A percentile compares a stretch with the other conserved stretches of the same genome.
Conservation (phyloP, 2,797 vertebrate species). For the Choloepus didactylus region DNA sequence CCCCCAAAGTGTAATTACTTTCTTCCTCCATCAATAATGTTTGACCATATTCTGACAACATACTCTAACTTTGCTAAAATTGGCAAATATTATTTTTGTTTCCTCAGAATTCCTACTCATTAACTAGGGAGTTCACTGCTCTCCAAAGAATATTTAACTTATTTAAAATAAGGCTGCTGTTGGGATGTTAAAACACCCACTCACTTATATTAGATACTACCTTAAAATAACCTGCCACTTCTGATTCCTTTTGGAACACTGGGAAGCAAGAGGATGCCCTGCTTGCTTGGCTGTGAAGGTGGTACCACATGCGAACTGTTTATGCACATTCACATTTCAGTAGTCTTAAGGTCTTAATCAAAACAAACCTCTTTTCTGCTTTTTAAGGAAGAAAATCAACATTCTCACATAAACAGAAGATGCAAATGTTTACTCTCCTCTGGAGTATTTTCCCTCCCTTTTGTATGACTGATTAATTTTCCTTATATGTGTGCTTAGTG, state of each 20-base stretch:
- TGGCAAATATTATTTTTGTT: neutral
- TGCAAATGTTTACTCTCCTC: neutral
- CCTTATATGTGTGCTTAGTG: neutral
- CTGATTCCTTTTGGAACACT: neutral
- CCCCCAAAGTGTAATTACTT: neutral
- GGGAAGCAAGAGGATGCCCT: neutral
- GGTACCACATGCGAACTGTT: neutral
- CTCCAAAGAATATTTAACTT: neutral
- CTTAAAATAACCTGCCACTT: neutral
- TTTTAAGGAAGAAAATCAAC: constrained; percentile 14
- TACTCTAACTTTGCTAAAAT: neutral
- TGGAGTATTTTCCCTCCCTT: neutral
- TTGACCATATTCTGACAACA: neutral
- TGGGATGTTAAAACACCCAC: neutral
- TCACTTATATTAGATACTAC: neutral
- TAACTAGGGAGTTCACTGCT: neutral
- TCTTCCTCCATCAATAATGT: neutral
- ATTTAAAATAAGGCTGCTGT: neutral
- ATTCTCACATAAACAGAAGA: constrained; percentile 35
- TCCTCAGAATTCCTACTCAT: neutral
- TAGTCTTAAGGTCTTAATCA: neutral
- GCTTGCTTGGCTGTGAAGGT: neutral
- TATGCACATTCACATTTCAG: neutral
- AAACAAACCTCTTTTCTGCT: neutral
- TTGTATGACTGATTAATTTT: neutral